Evolutionary conservation across 2,888 invertebrate genomes (phyloP), one percentile per base, ranked within the genome.

Genomic region (Phanerotoma sp.): DNA sequence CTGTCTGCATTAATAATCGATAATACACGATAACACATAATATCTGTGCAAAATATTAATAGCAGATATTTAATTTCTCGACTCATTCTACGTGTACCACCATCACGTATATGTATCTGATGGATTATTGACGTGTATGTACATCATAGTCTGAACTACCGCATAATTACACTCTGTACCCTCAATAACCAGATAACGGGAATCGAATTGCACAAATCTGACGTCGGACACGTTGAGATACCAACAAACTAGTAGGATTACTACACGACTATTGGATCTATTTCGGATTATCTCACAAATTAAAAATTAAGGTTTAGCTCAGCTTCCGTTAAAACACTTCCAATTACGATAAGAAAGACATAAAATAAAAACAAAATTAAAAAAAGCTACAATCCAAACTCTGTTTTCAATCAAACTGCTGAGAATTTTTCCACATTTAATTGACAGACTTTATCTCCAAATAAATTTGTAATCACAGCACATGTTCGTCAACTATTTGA

Each of bases 181-280:
- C 46, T 40, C 37, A 45, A 18, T 16, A 25, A 32, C 40, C 25
- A 45, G 50, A 50, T 55, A 51, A 46, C 40, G 50, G 42, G 38
- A 55, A 55, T 50, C 50, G 46, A 55, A 55, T 55, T 38, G 32
- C 21, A 33, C 46, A 50, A 55, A 46, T 50, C 50, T 25, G 40
- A 55, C 55, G 41, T 55, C 40, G 46, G 55, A 54, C 54, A 54
- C 46, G 45, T 38, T 44, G 41, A 48, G 55, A 46, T 50, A 55
- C 16, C 47, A 21, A 25, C 49, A 28, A 40, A 40, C 49, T 25
- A 38, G 32, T 40, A 13, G 49, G 49, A 49, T 49, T 49, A 49
- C 21, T 16, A 22, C 21, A 25, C 16, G 16, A 10, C 15, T 16
- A 25, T 16, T 15, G 13, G 13, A 18, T 18, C 10, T 44, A 9